A percentile compares a stretch with the other conserved stretches of the same genome.
These are phyloP conservation scores for Callinectes sapidus DNA, from an alignment of 2,888 invertebrate species.

Conservation along the genomic window DNA sequence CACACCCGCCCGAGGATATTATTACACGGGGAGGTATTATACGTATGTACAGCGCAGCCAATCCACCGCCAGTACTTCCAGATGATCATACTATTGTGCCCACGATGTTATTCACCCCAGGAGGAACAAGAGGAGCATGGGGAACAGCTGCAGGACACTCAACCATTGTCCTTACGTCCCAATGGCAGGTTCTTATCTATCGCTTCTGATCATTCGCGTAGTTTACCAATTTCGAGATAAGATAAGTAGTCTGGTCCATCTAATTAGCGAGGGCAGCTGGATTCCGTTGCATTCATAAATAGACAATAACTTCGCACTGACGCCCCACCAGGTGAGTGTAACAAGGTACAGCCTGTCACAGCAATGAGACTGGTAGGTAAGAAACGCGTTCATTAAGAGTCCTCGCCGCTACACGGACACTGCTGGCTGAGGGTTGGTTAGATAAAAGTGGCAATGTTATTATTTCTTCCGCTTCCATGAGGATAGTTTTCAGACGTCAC, in stretches of 20 bases:
- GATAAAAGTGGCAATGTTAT: too few species aligned
- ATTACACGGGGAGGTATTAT: background rate
- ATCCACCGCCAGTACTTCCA: background rate
- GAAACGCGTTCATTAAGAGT: background rate
- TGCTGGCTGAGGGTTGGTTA: too few species aligned
- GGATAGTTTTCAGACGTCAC: too few species aligned
- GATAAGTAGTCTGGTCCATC: background rate
- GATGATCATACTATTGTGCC: background rate
- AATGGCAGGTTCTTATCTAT: background rate
- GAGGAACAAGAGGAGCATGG: background rate
- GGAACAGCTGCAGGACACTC: background rate
- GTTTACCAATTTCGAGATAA: background rate
- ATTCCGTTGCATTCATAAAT: background rate
- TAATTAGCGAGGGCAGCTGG: background rate
- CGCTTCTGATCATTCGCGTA: background rate
- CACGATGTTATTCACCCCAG: background rate
- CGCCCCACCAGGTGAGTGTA: background rate
- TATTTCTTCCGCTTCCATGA: too few species aligned
- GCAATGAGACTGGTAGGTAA: background rate
- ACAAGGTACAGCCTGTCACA: background rate
- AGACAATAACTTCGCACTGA: background rate
- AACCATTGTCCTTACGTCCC: background rate
- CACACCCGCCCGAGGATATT: background rate
- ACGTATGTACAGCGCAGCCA: too few species aligned
- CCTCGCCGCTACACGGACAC: background rate